Evolutionary conservation across 1,140 invertebrate species (phyloP).

Genomic region (Trissolcus basalis): DNA sequence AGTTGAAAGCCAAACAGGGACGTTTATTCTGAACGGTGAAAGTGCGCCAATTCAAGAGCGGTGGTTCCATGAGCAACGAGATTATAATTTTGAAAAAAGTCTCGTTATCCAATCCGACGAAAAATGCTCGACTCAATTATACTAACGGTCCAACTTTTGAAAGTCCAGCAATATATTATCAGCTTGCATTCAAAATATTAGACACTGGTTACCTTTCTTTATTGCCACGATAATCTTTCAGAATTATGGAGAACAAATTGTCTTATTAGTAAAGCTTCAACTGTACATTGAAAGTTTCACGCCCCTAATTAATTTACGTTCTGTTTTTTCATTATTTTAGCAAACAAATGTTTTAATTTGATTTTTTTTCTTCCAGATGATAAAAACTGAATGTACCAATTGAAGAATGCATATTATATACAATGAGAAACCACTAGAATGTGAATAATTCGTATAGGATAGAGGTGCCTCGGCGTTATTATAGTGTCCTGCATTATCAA

Average conservation of each 20-base stretch:
- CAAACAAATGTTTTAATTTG: too few relatives aligned
- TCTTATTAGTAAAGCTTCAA: too few relatives aligned
- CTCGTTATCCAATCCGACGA: slow-evolving; percentile 47
- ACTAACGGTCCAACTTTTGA: slow-evolving; percentile 42
- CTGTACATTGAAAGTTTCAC: too few relatives aligned
- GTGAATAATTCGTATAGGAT: slow-evolving; percentile 51
- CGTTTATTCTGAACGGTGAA: slow-evolving; percentile 70
- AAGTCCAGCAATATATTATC: slow-evolving; percentile 47
- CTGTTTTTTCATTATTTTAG: too few relatives aligned
- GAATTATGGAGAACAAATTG: too few relatives aligned
- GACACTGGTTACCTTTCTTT: slow-evolving; percentile 20
- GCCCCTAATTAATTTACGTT: too few relatives aligned
- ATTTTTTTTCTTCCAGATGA: too few relatives aligned
- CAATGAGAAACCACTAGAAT: slow-evolving; percentile 35
- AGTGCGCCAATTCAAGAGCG: slow-evolving; percentile 58
- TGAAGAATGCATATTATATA: too few relatives aligned
- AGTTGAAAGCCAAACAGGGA: slow-evolving; percentile 40
- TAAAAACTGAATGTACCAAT: too few relatives aligned
- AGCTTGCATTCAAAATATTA: slow-evolving; percentile 33
- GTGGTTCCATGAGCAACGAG: slow-evolving; percentile 29
- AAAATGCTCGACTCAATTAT: slow-evolving; percentile 34
- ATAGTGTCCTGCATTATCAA: slow-evolving; percentile 44
- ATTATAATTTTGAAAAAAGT: slow-evolving; percentile 55
- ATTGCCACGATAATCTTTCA: slow-evolving; percentile 17
- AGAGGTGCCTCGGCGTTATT: slow-evolving; percentile 35